Conservation (phyloP, 2,113 vertebrate genomes). For the Rhegmatorhina hoffmannsi region DNA sequence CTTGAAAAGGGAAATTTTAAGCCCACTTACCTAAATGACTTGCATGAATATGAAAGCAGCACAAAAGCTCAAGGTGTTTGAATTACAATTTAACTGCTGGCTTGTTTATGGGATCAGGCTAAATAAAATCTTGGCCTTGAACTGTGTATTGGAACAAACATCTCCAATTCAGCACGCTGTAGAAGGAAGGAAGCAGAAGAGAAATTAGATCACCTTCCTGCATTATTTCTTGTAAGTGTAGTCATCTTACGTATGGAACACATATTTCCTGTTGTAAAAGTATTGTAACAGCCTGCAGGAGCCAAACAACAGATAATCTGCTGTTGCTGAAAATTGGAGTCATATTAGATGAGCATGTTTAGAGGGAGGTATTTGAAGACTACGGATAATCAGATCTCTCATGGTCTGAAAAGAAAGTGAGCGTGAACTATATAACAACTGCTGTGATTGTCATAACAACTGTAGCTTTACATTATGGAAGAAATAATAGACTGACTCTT, state of each 20-base stretch:
- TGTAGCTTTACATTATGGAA: background rate
- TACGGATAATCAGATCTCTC: background rate
- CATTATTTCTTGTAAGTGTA: conserved; percentile 42
- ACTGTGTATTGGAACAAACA: conserved; percentile 49
- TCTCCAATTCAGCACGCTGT: background rate
- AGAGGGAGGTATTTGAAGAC: background rate
- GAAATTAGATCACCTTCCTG: conserved; percentile 58
- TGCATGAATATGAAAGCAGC: background rate
- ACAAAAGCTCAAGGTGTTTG: background rate
- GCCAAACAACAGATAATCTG: conserved; percentile 1
- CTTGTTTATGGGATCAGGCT: conserved; percentile 6
- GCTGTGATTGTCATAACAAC: background rate
- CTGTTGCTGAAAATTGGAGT: background rate
- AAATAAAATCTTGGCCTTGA: conserved; percentile 56
- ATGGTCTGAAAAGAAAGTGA: background rate
- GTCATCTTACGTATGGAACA: conserved; percentile 32
- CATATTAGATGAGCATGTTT: background rate
- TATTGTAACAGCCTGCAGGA: background rate
- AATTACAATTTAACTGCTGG: background rate
- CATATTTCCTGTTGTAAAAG: conserved; percentile 57
- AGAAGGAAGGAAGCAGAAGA: conserved; percentile 58
- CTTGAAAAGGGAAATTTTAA: background rate
- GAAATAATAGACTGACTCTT: background rate
- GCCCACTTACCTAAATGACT: background rate
- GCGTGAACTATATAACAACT: background rate